Conservation (phyloP, 1,140 invertebrate genomes). For the Penaeus chinensis region DNA sequence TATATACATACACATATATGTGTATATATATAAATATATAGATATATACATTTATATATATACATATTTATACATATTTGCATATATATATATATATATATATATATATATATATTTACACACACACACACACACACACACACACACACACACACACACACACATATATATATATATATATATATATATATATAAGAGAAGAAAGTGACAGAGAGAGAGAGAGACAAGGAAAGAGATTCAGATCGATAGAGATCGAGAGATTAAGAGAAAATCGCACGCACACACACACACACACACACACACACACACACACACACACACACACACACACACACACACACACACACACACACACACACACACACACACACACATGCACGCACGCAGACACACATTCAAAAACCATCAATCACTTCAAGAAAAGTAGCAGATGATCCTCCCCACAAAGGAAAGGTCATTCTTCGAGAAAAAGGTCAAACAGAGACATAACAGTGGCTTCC, state of each 20-base stretch:
- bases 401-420: no score
- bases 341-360: no score
- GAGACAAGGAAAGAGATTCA: neutral
- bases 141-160: neutral
- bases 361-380: no score
- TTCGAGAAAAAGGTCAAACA: no score
- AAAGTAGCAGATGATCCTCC: no score
- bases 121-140: neutral
- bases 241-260: neutral
- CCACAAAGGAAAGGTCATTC: no score
- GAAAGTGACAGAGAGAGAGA: conserved; percentile 1
- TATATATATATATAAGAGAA: neutral
- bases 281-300: no score
- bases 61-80: neutral
- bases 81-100: neutral
- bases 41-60: neutral
- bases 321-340: no score
- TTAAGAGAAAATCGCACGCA: neutral
- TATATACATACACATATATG: neutral
- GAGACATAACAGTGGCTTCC: no score
- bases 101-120: conserved; percentile 15
- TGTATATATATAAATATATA: neutral
- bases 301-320: no score
- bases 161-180: neutral
- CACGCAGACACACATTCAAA: no score